These are phyloP conservation scores for Mylabris phalerata DNA, from an alignment of 1,140 invertebrate genomes.

Conservation along the genomic window DNA sequence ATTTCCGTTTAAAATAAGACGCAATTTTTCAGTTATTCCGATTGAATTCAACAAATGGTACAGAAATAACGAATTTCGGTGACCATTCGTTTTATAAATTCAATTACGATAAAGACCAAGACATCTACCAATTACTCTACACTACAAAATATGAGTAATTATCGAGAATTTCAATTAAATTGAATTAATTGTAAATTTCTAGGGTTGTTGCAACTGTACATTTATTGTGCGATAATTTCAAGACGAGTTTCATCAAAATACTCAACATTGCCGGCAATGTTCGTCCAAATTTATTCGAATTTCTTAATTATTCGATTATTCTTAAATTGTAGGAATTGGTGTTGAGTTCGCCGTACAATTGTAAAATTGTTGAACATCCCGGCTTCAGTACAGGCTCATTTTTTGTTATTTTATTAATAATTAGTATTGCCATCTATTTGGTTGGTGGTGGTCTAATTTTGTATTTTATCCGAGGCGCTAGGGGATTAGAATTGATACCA, in stretches of 20 bases:
- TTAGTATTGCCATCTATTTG: conserved; percentile 28
- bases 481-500: conserved; percentile 50
- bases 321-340: conserved; percentile 20
- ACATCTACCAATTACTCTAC: no score
- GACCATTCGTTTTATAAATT: not conserved
- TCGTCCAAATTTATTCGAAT: conserved; percentile 1
- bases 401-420: conserved; percentile 26
- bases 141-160: no score
- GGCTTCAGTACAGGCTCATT: conserved; percentile 32
- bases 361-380: conserved; percentile 13
- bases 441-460: conserved; percentile 45
- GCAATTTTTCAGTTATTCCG: not conserved
- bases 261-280: conserved; percentile 11
- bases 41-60: not conserved
- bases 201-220: conserved; percentile 3
- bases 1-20: not conserved
- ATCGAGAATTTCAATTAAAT: not conserved
- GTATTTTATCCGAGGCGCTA: conserved; percentile 51
- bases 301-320: conserved; percentile 1
- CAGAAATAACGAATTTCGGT: not conserved
- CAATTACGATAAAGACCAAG: no score
- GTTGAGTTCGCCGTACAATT: conserved; percentile 21
- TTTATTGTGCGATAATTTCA: conserved; percentile 7
- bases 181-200: conserved; percentile 4
- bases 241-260: conserved; percentile 14